Evolutionary conservation across 2,888 invertebrate genomes (phyloP), one percentile per base, ranked within the genome.

Genomic region (Ochlodes sylvanus): DNA sequence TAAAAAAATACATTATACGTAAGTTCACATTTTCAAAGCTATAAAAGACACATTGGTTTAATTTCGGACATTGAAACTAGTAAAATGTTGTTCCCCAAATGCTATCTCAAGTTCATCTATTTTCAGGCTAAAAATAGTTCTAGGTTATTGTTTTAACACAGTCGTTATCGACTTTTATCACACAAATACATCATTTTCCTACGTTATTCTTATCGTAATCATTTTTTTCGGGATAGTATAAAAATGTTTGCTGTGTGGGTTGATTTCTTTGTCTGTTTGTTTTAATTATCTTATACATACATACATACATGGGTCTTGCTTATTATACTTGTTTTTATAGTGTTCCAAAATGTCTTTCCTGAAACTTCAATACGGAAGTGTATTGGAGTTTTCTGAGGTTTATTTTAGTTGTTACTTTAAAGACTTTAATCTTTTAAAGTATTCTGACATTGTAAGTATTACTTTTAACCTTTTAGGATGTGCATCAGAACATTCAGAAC

Each of bases 151-250:
- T 12, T 38, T 7, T 7, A 34, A 9, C 34, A 34, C 9, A 34
- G 34, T 34, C 7, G 38, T 38, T 38, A 38, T 10, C 38, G 12
- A 34, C 0, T 12, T 32, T 61, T 47, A 61, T 47, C 38, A 38
- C 4, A 12, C 19, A 62, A 17, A 52, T 62, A 62, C 34, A 61
- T 50, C 12, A 47, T 50, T 34, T 52, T 52, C 50, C 52, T 14
- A 47, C 44, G 17, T 52, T 12, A 14, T 52, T 14, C 21, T 9
- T 21, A 52, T 52, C 17, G 10, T 7, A 17, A 17, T 27, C 7
- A 15, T 7, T 21, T 52, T 52, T 52, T 52, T 52, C 52, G 21
- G 21, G 21, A 12, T 38, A 38, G 38, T 12, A 38, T 9, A 38
- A 12, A 7, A 38, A 12, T 38, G 38, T 38, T 50, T 50, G 19